These are phyloP conservation scores for Synanceia verrucosa DNA, from an alignment of 2,797 vertebrate genomes.

Conservation along the genomic window DNA sequence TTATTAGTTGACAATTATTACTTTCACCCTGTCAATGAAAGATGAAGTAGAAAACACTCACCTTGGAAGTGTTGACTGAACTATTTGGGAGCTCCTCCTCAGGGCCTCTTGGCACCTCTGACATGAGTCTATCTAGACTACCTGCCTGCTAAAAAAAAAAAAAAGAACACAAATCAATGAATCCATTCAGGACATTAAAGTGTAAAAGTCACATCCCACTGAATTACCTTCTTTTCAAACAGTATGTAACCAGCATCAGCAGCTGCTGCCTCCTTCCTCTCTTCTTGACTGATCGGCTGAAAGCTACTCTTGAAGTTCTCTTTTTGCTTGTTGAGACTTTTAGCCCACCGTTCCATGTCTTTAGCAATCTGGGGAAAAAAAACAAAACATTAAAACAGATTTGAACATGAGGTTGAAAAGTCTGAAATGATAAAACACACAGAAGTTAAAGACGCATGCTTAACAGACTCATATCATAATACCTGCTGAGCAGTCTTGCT, in stretches of 20 bases:
- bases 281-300: conserved; percentile 93
- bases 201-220: neutral
- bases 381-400: conserved; percentile 3
- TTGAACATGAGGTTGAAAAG: neutral
- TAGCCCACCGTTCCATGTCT: conserved; percentile 99
- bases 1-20: neutral
- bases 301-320: conserved; percentile 98
- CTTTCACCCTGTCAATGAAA: neutral
- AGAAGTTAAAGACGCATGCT: neutral
- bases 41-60: conserved; percentile 53
- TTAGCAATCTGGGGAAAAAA: conserved; percentile 99
- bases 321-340: conserved; percentile 99
- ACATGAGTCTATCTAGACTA: conserved; percentile 89
- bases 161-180: neutral
- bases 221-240: conserved; percentile 96
- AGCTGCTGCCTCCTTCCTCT: conserved; percentile 93
- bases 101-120: conserved; percentile 84
- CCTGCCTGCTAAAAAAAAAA: conserved; percentile 78
- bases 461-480: neutral
- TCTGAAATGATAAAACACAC: neutral
- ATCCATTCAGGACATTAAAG: neutral
- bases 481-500: conserved; percentile 99
- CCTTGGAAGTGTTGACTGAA: conserved; percentile 84
- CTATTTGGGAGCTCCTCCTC: conserved; percentile 85
- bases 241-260: conserved; percentile 95